These are phyloP conservation scores for Mastigias papua DNA, from an alignment of 30 jellyfish, hydroid and myxozoan species.

Conservation along the genomic window DNA sequence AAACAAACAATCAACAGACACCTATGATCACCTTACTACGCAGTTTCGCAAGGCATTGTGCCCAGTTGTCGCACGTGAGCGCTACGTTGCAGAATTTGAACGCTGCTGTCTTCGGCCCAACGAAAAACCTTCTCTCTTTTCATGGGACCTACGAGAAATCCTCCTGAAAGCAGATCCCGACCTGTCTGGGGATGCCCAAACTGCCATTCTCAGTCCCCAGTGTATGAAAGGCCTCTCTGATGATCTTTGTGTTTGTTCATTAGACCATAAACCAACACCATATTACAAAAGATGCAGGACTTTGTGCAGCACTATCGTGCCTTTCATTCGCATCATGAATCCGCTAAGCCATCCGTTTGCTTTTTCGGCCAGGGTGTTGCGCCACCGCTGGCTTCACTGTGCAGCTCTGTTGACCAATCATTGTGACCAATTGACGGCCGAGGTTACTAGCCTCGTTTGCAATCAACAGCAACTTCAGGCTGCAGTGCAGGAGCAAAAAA, in stretches of 20 bases:
- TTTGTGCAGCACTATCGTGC: slow-evolving; percentile 29
- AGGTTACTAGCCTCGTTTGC: too few relatives aligned
- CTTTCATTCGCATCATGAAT: not conserved
- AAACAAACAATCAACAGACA: too few relatives aligned
- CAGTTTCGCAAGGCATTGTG: slow-evolving; percentile 17
- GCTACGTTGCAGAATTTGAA: slow-evolving; percentile 29
- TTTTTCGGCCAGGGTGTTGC: not conserved
- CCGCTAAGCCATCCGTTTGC: too few relatives aligned
- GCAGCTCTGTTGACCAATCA: too few relatives aligned
- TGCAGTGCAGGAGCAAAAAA: too few relatives aligned
- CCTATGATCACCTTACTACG: not conserved
- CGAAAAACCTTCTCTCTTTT: slow-evolving; percentile 32
- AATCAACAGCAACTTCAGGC: too few relatives aligned
- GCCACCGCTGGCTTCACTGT: not conserved
- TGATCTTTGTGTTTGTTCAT: not conserved
- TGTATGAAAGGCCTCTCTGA: slow-evolving; percentile 37
- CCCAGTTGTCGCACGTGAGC: slow-evolving; percentile 47
- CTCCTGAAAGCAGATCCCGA: slow-evolving; percentile 31
- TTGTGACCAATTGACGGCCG: too few relatives aligned
- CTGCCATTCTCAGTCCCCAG: slow-evolving; percentile 32
- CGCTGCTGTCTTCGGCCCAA: slow-evolving; percentile 31
- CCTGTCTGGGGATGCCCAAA: slow-evolving; percentile 25
- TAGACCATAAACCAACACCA: slow-evolving; percentile 56
- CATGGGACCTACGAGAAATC: slow-evolving; percentile 46
- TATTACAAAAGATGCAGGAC: slow-evolving; percentile 9